A percentile compares a stretch with the other conserved stretches of the same genome.
Conservation (phyloP, 2,888 invertebrate genomes). For the Agonopterix heracliana region DNA sequence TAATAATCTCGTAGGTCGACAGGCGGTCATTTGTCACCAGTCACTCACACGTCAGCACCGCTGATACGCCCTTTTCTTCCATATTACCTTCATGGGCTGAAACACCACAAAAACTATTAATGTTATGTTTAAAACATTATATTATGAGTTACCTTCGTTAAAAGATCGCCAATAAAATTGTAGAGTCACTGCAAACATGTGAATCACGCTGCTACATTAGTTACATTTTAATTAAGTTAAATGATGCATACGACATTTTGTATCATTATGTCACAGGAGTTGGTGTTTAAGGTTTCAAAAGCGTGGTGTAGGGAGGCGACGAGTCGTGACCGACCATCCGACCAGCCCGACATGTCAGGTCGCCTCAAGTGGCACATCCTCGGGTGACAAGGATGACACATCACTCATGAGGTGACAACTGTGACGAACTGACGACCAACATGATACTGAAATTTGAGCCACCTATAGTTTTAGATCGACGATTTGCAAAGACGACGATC, state of each 20-base stretch:
- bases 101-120: too few species aligned
- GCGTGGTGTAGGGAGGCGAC: conserved; percentile 43
- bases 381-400: conserved; percentile 32
- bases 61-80: conserved; percentile 54
- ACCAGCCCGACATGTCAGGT: conserved; percentile 24
- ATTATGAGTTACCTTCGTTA: too few species aligned
- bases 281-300: conserved; percentile 52
- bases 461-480: background rate
- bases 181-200: too few species aligned
- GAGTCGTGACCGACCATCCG: conserved; percentile 48
- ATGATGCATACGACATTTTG: conserved; percentile 22
- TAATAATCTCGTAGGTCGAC: conserved; percentile 36
- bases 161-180: too few species aligned
- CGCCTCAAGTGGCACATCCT: conserved; percentile 23
- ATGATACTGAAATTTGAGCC: conserved; percentile 25
- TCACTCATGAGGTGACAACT: conserved; percentile 44
- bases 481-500: too few species aligned
- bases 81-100: conserved; percentile 29
- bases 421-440: conserved; percentile 41
- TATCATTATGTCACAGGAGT: conserved; percentile 10
- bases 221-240: conserved; percentile 20
- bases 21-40: conserved; percentile 59
- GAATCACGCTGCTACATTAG: conserved; percentile 1
- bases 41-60: conserved; percentile 56
- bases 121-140: too few species aligned